Base-by-base conservation (phyloP, 2,797 vertebrate genomes). In the Neosilurus hyrtlii region DNA sequence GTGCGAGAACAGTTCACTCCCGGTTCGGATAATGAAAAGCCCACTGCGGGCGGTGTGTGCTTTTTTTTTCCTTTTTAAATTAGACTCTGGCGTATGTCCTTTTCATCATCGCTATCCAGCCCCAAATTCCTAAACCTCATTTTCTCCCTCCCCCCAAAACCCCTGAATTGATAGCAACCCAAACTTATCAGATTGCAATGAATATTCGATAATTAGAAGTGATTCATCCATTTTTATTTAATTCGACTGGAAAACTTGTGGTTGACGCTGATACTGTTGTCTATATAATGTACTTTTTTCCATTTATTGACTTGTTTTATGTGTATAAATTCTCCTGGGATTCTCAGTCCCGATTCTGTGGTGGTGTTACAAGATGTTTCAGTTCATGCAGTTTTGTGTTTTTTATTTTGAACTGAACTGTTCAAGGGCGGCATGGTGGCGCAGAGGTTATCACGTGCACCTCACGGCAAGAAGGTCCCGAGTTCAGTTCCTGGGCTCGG, bases 1-100 rank as follows among this genome's bases (percentile, higher is more conserved):
- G 5, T 54, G 15, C 24, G 15, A 18, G n/a, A 24, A 22, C 62
- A 3, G 61, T 2, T 6, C 61, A 12, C 16, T 65, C 16, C 59
- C 59, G 18, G 24, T 20, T 2, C 6, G 4, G 70, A 1, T 37
- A 52, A 70, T 61, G 35, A 22, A 81, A 77, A 30, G 26, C 72
- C 68, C 79, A 72, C 83, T 85, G 79, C 83, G 54, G 83, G 83
- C 83, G 15, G 83, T 81, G 79, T 57, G 24, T 16, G 35, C 66
- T 52, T 66, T 24, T 51, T 14, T 51, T 24, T 71, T 35, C 11
- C 5, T 37, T 62, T 2, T 43, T 9, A 76, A 16, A n/a, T 43
- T 9, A 43, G 43, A 43, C 43, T n/a, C 26, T 22, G 30, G 8
- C 4, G 9, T 35, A 74, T 3, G 68, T 35, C 22, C 0, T 56